phyloP scores from a whole-genome alignment of 2,888 invertebrate genomes.

The Thecophora atra region DNA sequence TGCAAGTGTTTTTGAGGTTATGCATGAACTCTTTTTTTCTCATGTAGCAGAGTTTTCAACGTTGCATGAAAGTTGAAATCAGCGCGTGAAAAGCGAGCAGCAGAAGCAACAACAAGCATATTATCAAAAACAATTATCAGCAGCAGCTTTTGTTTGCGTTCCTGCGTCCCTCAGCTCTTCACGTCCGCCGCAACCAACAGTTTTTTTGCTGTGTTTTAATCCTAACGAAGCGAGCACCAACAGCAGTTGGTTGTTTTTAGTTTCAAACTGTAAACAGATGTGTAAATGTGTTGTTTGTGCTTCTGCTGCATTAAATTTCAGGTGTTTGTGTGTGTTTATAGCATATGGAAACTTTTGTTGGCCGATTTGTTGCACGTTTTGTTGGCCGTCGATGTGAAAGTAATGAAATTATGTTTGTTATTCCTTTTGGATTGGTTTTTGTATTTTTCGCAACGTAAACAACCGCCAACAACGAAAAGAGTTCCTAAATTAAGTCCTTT shows the following conservation, averaged over 20 bases:
- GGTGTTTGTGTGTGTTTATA: background rate
- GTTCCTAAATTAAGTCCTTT: too few species aligned
- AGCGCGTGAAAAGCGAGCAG: background rate
- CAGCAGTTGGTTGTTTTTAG: background rate
- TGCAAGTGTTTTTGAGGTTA: too few species aligned
- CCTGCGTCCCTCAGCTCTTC: too few species aligned
- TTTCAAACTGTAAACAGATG: background rate
- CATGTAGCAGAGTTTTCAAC: background rate
- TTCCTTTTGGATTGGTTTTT: too few species aligned
- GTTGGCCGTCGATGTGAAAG: background rate
- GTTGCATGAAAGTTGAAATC: too few species aligned
- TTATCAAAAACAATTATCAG: constrained; percentile 1
- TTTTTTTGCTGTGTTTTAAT: too few species aligned
- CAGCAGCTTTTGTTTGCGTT: background rate
- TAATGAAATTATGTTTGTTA: too few species aligned
- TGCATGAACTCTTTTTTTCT: too few species aligned
- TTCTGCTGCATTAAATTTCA: background rate
- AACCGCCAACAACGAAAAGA: too few species aligned
- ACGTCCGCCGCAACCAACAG: too few species aligned
- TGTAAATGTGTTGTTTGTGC: background rate
- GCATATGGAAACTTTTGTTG: constrained; percentile 15
- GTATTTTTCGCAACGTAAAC: too few species aligned
- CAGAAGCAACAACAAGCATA: background rate
- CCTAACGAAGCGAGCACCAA: background rate
- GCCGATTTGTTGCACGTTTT: constrained; percentile 26